Conservation (phyloP, 2,888 invertebrate genomes). For the Pachymerium ferrugineum region DNA sequence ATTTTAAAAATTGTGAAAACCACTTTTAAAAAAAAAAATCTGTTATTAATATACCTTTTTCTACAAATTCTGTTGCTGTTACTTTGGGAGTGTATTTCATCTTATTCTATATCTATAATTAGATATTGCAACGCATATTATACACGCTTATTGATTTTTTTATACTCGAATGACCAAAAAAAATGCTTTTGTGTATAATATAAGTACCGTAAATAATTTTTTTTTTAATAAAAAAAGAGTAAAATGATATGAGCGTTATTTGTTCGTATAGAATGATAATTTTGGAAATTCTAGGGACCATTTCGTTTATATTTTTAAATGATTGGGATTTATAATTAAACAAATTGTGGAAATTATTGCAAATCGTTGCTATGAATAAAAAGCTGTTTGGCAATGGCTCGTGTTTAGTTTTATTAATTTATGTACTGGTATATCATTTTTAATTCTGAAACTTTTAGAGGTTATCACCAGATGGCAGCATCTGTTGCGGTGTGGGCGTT, state of each 20-base stretch:
- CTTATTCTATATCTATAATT: no score
- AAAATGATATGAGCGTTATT: neutral
- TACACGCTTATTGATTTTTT: neutral
- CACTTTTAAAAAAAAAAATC: neutral
- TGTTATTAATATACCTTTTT: conserved; percentile 9
- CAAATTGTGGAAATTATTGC: neutral
- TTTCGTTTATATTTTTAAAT: no score
- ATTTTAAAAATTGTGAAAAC: neutral
- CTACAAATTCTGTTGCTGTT: neutral
- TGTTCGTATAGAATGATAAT: no score
- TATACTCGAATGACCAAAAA: neutral
- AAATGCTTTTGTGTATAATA: neutral
- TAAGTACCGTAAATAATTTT: neutral
- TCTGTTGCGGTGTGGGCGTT: no score
- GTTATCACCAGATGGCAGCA: neutral
- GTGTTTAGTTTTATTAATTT: no score
- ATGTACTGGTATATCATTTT: no score
- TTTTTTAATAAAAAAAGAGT: neutral
- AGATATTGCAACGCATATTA: neutral
- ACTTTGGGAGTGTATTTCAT: neutral
- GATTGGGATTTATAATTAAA: neutral
- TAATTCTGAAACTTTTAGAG: neutral
- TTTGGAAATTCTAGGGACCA: no score
- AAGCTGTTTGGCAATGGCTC: neutral
- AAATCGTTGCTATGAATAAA: neutral